Evolutionary conservation across 1,140 invertebrate genomes (phyloP), one percentile per base, ranked within the genome.

Genomic region (Gonatopus flavifemur): DNA sequence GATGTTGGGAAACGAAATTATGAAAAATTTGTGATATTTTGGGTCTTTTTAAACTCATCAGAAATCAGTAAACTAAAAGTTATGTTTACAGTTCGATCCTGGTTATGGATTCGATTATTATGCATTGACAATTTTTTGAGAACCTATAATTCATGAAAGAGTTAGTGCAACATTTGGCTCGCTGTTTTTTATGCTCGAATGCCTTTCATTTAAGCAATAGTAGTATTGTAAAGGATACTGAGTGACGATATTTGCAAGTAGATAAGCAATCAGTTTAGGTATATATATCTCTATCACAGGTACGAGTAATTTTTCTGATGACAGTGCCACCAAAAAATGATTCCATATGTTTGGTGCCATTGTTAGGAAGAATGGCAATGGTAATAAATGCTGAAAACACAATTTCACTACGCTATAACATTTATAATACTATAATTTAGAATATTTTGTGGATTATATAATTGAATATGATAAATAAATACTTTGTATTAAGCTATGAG

Each of bases 201-300:
- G n/a, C n/a, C n/a, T n/a, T n/a, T n/a, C n/a, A n/a, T n/a, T n/a
- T 7, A 9, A 37, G 25, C 36, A 15, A 46, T 49, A 40, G 38
- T 37, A 25, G 25, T 19, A 47, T 55, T 49, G 9, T 20, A 65
- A 78, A 80, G 77, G 77, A 82, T 93, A 98, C 84, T 98, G 96
- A 7, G 95, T 93, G 0, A 96, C 49, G 15, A 93, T 86, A 77
- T 98, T 98, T 33, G 88, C 86, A 39, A 92, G 67, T 30, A 98
- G 80, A 77, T 89, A 96, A 10, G 88, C 49, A 63, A 94, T 85
- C 63, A 92, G 81, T 58, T 83, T 80, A 5, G 95, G 94, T 12
- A 96, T 33, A 15, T 62, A 40, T 1, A 84, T 33, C 12, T 77
- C 79, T 7, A 83, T 52, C 6, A 81, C 9, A 30, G 81, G 76